Conservation (phyloP, 2,113 vertebrate species). For the Atractosteus spatula region DNA sequence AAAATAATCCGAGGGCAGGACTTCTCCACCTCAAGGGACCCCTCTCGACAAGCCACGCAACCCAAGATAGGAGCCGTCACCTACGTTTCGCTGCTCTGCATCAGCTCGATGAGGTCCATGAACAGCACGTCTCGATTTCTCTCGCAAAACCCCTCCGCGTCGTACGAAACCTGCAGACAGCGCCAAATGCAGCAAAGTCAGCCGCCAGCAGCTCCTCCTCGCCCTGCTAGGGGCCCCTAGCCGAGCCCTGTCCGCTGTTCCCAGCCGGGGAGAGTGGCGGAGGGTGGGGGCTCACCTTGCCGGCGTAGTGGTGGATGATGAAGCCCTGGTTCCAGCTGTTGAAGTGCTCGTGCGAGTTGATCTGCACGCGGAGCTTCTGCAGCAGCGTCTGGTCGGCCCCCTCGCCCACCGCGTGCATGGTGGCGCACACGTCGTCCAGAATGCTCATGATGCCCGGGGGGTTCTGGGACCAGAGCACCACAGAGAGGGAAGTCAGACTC, state of each 20-base stretch:
- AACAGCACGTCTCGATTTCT: constrained; percentile 96
- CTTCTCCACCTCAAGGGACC: too few relatives aligned
- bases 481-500: constrained; percentile 7
- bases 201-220: too few relatives aligned
- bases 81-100: constrained; percentile 98
- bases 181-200: constrained; percentile 3
- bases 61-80: constrained; percentile 45
- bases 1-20: neutral
- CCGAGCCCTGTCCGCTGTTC: too few relatives aligned
- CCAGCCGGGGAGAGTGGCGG: neutral
- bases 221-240: too few relatives aligned
- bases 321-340: constrained; percentile 99
- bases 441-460: constrained; percentile 96
- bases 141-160: constrained; percentile 96
- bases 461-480: constrained; percentile 64
- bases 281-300: constrained; percentile 72
- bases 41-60: neutral
- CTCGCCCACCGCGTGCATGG: constrained; percentile 94
- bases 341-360: constrained; percentile 95
- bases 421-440: constrained; percentile 94
- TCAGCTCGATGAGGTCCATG: constrained; percentile 92
- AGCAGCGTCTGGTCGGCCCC: constrained; percentile 95
- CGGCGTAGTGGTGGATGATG: constrained; percentile 97
- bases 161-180: constrained; percentile 87
- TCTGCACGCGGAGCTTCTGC: constrained; percentile 92